Evolutionary conservation across 2,888 invertebrate species (phyloP).

Genomic region (Conchocele bisecta): DNA sequence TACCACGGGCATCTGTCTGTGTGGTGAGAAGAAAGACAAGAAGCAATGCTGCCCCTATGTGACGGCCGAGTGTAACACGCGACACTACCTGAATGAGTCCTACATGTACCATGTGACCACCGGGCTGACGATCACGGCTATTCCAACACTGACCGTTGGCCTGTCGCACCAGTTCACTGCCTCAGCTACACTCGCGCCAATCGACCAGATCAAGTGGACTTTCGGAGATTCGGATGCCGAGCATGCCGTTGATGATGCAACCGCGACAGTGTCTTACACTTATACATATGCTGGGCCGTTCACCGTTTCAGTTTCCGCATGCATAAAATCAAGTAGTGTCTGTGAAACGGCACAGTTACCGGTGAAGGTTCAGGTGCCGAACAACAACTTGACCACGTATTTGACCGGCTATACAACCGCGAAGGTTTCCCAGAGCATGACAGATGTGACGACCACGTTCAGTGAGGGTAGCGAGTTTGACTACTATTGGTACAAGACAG

Average conservation of each 20-base stretch:
- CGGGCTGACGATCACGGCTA: slow-evolving; percentile 11
- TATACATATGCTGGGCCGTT: slow-evolving; percentile 57
- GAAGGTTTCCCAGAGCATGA: slow-evolving; percentile 13
- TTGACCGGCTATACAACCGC: slow-evolving; percentile 16
- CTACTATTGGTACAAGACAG: slow-evolving; percentile 20
- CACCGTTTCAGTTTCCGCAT: slow-evolving; percentile 48
- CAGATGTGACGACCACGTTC: slow-evolving; percentile 33
- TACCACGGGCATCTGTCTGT: slow-evolving; percentile 27
- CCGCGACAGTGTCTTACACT: slow-evolving; percentile 23
- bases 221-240: slow-evolving; percentile 50
- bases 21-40: slow-evolving; percentile 18
- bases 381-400: slow-evolving; percentile 22
- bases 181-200: slow-evolving; percentile 13
- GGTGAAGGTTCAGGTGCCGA: slow-evolving; percentile 35
- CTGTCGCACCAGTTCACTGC: slow-evolving; percentile 7
- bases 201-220: slow-evolving; percentile 43
- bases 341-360: slow-evolving; percentile 37
- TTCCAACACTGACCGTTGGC: slow-evolving; percentile 24
- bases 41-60: slow-evolving; percentile 38
- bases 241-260: background rate
- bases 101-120: slow-evolving; percentile 17
- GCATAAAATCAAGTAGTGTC: slow-evolving; percentile 13
- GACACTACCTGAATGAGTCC: background rate
- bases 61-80: background rate
- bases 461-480: slow-evolving; percentile 32